Percentiles rank a stretch among this genome's conserved stretches.
Conservation (phyloP, 2,113 vertebrate species). For the Hippocampus guttulatus region DNA sequence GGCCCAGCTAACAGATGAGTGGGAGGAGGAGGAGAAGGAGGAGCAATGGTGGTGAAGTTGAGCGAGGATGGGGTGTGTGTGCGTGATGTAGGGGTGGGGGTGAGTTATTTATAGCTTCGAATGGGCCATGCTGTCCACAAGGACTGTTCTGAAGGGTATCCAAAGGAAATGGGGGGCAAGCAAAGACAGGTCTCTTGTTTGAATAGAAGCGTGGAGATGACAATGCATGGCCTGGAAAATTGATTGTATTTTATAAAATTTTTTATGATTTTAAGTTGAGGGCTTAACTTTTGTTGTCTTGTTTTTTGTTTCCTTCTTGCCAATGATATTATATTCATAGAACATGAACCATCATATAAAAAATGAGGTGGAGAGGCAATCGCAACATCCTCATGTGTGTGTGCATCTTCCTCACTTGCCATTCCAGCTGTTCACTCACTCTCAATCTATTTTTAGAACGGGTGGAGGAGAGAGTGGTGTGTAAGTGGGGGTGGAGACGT, state of each 20-base stretch:
- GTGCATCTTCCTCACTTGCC: slow-evolving; percentile 60
- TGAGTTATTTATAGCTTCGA: slow-evolving; percentile 76
- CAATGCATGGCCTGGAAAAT: background rate
- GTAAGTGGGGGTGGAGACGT: slow-evolving; percentile 59
- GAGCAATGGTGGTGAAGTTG: slow-evolving; percentile 10
- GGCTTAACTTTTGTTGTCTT: background rate
- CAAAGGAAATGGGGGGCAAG: slow-evolving; percentile 60
- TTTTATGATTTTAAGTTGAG: background rate
- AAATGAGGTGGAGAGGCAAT: slow-evolving; percentile 35
- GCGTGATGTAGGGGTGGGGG: slow-evolving; percentile 20
- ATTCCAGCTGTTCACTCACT: slow-evolving; percentile 71
- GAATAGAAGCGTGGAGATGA: slow-evolving; percentile 54
- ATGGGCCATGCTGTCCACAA: slow-evolving; percentile 70
- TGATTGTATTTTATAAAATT: background rate
- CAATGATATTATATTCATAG: background rate
- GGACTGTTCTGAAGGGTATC: slow-evolving; percentile 74
- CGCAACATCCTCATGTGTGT: slow-evolving; percentile 40
- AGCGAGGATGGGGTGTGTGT: slow-evolving; percentile 8
- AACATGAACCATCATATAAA: slow-evolving; percentile 27
- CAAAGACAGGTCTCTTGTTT: slow-evolving; percentile 56
- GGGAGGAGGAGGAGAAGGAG: slow-evolving; percentile 18
- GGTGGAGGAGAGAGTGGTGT: slow-evolving; percentile 39
- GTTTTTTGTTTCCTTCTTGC: background rate
- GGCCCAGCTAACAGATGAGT: slow-evolving; percentile 43
- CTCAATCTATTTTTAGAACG: slow-evolving; percentile 73